phyloP scores from a whole-genome alignment of 2,113 vertebrate genomes.

The Asarcornis scutulata region DNA sequence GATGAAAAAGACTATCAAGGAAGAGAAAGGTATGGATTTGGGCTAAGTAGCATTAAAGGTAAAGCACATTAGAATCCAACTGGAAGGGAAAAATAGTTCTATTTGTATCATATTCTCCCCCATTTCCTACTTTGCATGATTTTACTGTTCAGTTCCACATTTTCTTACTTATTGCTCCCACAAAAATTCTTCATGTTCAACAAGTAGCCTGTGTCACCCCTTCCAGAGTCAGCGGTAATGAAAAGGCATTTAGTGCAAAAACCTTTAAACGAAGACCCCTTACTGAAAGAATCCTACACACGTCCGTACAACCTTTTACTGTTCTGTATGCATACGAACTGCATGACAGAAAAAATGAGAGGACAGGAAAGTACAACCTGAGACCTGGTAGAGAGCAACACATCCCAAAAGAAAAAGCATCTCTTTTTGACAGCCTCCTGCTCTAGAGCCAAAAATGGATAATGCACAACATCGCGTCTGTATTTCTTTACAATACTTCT shows the following conservation, averaged over 20 bases:
- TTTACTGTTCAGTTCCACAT: neutral
- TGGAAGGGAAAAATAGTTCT: neutral
- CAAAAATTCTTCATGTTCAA: constrained; percentile 16
- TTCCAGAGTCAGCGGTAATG: neutral
- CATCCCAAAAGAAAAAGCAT: neutral
- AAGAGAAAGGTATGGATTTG: neutral
- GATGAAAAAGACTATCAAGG: neutral
- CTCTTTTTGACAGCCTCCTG: neutral
- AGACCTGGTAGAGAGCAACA: neutral
- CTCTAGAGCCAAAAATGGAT: neutral
- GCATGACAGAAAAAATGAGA: neutral
- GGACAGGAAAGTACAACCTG: neutral
- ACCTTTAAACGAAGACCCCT: neutral
- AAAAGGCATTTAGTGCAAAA: neutral
- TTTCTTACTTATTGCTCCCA: neutral
- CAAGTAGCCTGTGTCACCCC: constrained; percentile 16
- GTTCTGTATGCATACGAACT: neutral
- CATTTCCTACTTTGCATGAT: neutral
- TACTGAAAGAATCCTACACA: neutral
- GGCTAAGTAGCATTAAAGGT: neutral
- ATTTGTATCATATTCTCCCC: neutral
- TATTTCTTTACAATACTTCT: neutral
- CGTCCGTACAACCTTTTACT: neutral
- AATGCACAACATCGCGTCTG: neutral
- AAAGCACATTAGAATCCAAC: neutral